Evolutionary conservation across 2,113 vertebrate species (phyloP).

Genomic region (Entomyzon cyanotis): DNA sequence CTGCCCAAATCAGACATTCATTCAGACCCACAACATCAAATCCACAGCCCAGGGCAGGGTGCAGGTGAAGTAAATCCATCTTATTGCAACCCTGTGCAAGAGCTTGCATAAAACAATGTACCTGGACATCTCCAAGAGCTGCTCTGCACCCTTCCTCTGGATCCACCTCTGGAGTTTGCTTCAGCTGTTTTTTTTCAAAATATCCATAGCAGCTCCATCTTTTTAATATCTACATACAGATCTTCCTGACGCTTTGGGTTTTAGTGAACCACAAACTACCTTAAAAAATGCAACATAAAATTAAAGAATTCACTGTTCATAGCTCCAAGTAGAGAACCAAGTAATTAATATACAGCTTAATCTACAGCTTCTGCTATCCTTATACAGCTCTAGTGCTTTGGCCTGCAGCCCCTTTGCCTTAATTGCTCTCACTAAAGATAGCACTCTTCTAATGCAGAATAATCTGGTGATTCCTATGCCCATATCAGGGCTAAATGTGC

Average conservation of each 20-base stretch:
- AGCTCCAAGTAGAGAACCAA: slow-evolving; percentile 28
- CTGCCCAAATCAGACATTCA: background rate
- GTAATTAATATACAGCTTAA: slow-evolving; percentile 65
- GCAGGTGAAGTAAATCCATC: background rate
- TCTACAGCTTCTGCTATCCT: slow-evolving; percentile 37
- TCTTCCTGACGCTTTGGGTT: background rate
- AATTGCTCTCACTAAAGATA: slow-evolving; percentile 69
- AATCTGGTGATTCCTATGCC: slow-evolving; percentile 48
- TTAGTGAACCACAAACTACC: slow-evolving; percentile 1
- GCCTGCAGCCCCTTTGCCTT: slow-evolving; percentile 70
- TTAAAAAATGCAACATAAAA: slow-evolving; percentile 41
- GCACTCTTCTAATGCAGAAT: slow-evolving; percentile 46
- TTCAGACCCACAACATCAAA: background rate
- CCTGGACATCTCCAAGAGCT: background rate
- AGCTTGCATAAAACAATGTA: background rate
- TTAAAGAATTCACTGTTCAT: slow-evolving; percentile 36
- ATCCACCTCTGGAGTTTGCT: background rate
- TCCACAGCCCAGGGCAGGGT: background rate
- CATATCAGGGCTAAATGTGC: background rate
- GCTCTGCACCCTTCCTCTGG: background rate
- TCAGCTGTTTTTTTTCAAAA: background rate
- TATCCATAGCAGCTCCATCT: background rate
- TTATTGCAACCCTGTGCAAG: background rate
- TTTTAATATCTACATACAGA: background rate
- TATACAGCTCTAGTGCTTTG: slow-evolving; percentile 27